Base-by-base conservation (phyloP, 2,113 vertebrate genomes). In the Nothocercus julius region DNA sequence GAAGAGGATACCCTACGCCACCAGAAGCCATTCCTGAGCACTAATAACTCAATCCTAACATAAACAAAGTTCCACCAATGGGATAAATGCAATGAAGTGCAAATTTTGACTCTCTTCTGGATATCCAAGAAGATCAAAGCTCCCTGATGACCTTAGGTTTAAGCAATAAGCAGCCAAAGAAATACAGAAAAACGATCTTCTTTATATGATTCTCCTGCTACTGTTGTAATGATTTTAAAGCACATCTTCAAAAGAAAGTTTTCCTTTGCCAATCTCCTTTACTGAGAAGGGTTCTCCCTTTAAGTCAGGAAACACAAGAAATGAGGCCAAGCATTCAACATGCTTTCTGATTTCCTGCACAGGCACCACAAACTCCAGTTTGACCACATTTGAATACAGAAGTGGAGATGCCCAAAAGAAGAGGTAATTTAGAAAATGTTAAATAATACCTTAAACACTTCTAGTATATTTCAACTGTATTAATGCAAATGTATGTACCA, bases 1-100 rank as follows among this genome's bases (percentile, higher is more conserved):
- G 90, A 82, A 82, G 94, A 83, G 54, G 83, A 92, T 85, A 91
- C 70, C 72, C 59, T 24, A 64, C 87, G 82, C 36, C 78, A 92
- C 44, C 79, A 95, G 78, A 76, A 64, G 40, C 13, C 20, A 69
- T 62, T 82, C 47, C 80, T 56, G 19, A 94, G 83, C 47, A 24
- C 74, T 44, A 2, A 64, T 64, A 38, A 38, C 83, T 82, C 53
- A 68, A 51, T 44, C 32, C 47, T 36, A 34, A 63, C 12, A 27
- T 7, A 54, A 91, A 49, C 49, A 76, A 7, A 92, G 68, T 40
- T 79, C 88, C 44, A 53, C 32, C 44, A 45, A 47, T 2, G 44
- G 40, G 5, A 2, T 24, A 45, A 85, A 36, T 12, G n/a, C 68
- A 64, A 14, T 8, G 5, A 53, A 76, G 82, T 25, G 28, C 40